phyloP scores from a whole-genome alignment of 1,140 invertebrate genomes.

The Lamellibrachia luymesi region DNA sequence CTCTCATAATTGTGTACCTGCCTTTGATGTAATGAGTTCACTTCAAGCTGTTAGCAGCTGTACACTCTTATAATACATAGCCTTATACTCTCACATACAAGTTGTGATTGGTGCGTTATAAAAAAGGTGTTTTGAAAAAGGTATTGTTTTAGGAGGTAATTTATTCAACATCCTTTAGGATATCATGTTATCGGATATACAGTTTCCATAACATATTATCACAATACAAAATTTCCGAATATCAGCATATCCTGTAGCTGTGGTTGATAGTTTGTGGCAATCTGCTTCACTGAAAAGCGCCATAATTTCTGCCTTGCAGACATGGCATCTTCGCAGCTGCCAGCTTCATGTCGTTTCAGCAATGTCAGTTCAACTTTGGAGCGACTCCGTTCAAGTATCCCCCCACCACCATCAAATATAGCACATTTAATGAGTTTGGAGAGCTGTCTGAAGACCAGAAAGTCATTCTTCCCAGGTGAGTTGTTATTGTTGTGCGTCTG shows the following conservation, averaged over 20 bases:
- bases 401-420: constrained; percentile 67
- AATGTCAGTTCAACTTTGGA: constrained; percentile 92
- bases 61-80: no score
- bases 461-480: constrained; percentile 41
- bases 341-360: constrained; percentile 94
- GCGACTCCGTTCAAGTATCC: constrained; percentile 76
- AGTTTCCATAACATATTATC: constrained; percentile 6
- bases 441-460: constrained; percentile 60
- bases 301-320: constrained; percentile 59
- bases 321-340: constrained; percentile 88
- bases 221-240: background rate
- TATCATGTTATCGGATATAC: background rate
- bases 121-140: no score
- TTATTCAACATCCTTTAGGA: background rate
- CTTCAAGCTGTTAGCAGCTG: no score
- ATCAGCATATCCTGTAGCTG: background rate
- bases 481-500: background rate
- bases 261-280: background rate
- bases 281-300: background rate
- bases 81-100: no score
- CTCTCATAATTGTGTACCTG: no score
- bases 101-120: no score
- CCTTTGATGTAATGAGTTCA: no score
- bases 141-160: no score
- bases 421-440: constrained; percentile 77